Evolutionary conservation across 2,113 vertebrate genomes (phyloP).

Genomic region (Apodemus speciosus): DNA sequence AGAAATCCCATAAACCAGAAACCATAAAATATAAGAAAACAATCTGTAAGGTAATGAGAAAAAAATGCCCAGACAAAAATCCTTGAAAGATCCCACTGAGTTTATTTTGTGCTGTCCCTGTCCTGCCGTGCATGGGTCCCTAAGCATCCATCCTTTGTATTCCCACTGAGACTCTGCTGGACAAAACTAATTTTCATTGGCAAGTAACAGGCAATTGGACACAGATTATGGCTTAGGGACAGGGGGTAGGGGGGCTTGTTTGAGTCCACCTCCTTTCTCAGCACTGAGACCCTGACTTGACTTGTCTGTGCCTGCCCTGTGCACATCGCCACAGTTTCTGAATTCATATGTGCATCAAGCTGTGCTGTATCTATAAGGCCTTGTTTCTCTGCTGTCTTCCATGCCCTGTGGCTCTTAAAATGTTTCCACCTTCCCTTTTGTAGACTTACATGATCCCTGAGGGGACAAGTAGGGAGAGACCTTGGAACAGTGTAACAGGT

Average conservation of each 20-base stretch:
- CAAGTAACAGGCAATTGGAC: background rate
- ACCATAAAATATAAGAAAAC: background rate
- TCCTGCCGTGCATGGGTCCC: background rate
- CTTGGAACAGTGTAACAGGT: background rate
- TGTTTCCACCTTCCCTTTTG: background rate
- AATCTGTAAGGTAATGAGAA: background rate
- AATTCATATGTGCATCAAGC: no score
- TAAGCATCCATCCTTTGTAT: background rate
- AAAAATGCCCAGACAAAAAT: background rate
- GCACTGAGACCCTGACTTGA: background rate
- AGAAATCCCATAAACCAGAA: background rate
- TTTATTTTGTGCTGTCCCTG: background rate
- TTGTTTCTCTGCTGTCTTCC: no score
- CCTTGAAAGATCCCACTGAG: background rate
- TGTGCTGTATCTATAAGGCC: background rate
- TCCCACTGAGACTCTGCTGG: no score
- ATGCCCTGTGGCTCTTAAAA: background rate
- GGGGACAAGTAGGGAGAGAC: background rate
- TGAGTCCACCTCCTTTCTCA: background rate
- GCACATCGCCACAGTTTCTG: background rate
- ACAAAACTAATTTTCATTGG: background rate
- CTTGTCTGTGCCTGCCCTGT: background rate
- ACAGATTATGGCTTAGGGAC: no score
- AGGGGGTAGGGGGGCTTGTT: no score
- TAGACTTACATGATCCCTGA: background rate